Conservation (phyloP, 2,888 invertebrate species). For the Mimachlamys varia region DNA sequence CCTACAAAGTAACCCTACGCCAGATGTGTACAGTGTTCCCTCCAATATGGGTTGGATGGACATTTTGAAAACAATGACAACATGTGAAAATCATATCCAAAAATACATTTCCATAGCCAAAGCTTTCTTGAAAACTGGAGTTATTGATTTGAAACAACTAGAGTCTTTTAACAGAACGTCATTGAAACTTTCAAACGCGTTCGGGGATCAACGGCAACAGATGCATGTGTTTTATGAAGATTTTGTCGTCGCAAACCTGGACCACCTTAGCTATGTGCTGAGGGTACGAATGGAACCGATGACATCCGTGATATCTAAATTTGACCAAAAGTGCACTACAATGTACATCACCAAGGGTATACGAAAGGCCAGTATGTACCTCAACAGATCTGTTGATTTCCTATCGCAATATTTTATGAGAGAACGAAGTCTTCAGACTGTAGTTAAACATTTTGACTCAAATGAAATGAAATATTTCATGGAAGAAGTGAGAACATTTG, state of each 20-base stretch:
- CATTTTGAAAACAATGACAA: background rate
- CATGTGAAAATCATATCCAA: background rate
- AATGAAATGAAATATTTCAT: constrained; percentile 38
- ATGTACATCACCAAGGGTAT: constrained; percentile 29
- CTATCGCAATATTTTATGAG: background rate
- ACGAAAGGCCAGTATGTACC: background rate
- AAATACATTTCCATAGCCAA: background rate
- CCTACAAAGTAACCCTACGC: too few relatives aligned
- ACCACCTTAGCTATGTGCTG: constrained; percentile 15
- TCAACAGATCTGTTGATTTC: background rate
- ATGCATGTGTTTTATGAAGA: constrained; percentile 16
- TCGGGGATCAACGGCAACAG: background rate
- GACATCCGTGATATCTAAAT: background rate
- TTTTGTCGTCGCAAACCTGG: background rate
- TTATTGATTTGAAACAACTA: background rate
- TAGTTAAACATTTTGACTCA: background rate
- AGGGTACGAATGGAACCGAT: background rate
- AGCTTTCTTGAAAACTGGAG: background rate
- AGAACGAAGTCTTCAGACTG: background rate
- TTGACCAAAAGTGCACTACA: constrained; percentile 28
- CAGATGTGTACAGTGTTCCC: background rate
- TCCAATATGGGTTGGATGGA: background rate
- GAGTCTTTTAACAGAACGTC: background rate
- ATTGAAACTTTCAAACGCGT: background rate
- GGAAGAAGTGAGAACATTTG: constrained; percentile 35